Base-by-base conservation (phyloP, 37 sponge, comb jelly and placozoan species). In the Ianthella basta region DNA sequence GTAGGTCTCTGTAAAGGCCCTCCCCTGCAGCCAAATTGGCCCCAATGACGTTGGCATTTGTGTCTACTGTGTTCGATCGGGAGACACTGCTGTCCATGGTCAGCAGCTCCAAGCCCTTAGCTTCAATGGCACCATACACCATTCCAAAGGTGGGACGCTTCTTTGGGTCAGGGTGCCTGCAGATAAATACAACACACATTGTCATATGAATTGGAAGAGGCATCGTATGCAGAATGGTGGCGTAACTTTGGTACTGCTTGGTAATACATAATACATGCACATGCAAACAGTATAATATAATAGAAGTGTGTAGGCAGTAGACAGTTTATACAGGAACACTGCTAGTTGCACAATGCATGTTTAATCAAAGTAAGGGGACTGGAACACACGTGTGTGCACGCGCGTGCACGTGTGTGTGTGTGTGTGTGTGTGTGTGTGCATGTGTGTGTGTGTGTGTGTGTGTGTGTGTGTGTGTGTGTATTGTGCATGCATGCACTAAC, bases 401-500 rank as follows among this genome's bases (percentile, higher is more conserved):
- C 27, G 70, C 27, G 70, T 69, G 70, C 34, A 35, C 34, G 34
- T 69, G 70, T 69, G 70, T 69, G 70, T 69, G 70, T 69, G 70
- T 69, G 70, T 69, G 70, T 69, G 70, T 69, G 70, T 69, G 70
- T 69, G 70, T 69, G 70, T 69, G 70, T 69, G 70, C 27, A 33
- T 69, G 70, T 69, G 70, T 69, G 70, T 69, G 70, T 69, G 29
- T 30, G 70, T 69, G 70, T 69, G 70, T 69, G 70, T 30, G 34
- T 30, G 34, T 69, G 70, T 69, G 70, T 69, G 70, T 69, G 34
- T 69, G 34, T 69, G 34, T 69, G 34, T 69, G 34, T 69, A 33
- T 69, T 69, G 35, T 69, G 70, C 34, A 33, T 30, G 34, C 70
- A 69, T 30, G 6, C 34, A 32, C 50, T 44, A 44, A 44, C 50